Evolutionary conservation across 2,113 vertebrate species (phyloP), one percentile per base, ranked within the genome.

Genomic region (Pao palembangensis): DNA sequence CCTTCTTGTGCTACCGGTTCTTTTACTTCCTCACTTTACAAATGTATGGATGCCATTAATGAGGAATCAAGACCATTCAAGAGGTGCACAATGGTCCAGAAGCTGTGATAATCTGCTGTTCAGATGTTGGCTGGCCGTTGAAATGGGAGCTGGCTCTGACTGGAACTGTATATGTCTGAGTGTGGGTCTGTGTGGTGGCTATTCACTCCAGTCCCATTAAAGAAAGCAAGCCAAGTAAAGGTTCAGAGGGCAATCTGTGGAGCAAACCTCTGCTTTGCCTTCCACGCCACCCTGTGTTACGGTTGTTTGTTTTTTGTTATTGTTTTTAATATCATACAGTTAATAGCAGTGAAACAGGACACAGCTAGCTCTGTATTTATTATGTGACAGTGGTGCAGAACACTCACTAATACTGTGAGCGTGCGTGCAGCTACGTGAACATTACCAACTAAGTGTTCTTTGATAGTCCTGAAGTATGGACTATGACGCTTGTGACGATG

Each of bases 1-100:
- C 80, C 68, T 78, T 71, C 64, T 54, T 55, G 69, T 71, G 64
- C 69, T 21, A 67, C 71, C 60, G 38, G 25, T 57, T 83, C 78
- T 83, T 85, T 82, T 71, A 84, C 62, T 69, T 81, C 70, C 74
- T 76, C 2, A 38, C 74, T 83, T 84, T 75, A 80, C 76, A 86
- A 83, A 85, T 74, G 78, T 51, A 68, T 67, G 51, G 58, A 18
- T 25, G 70, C 76, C 69, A 73, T 81, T 80, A 81, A 74, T 44
- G 28, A 58, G 51, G 73, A 79, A 64, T 83, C 69, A 69, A 73
- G 69, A 51, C 76, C 44, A 82, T 82, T 88, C 72, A 85, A 28
- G 58, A 46, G 54, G 55, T 72, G 54, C 58, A 77, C 61, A 84
- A 80, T 58, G 67, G 83, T 82, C 67, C 70, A 84, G 73, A 82